Evolutionary conservation across 1,140 invertebrate genomes (phyloP), one percentile per base, ranked within the genome.

Genomic region (Bombus sylvicola): DNA sequence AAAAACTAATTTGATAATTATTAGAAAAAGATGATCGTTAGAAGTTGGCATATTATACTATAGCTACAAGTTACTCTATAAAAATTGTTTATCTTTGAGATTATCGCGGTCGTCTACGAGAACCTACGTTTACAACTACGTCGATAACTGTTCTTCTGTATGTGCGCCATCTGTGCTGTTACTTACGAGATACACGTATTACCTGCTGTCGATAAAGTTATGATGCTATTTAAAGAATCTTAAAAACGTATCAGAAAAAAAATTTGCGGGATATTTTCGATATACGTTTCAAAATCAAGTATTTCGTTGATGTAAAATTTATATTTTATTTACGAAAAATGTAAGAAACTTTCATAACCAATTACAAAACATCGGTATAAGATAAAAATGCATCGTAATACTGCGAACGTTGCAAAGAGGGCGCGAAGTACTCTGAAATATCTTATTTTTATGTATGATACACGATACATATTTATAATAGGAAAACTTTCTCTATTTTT

Each of bases 271-370:
- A 53, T 22, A 22, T 22, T 22, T 53, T 22, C 47, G 18, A 53
- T 22, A 53, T 18, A 53, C 47, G 47, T 22, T 8, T 8, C 47
- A 53, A 53, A 53, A 6, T 53, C 47, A 22, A 53, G 18, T 2
- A 22, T 53, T 22, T 22, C 5, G 47, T 53, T 57, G 22, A 81
- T 81, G 53, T 68, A 53, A 80, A 80, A 80, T 69, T 69, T 53
- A 41, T 81, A 57, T 39, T 71, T 81, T 71, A 71, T 81, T 71
- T 69, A 57, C 28, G 66, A 81, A 80, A 66, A 79, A 25, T 79
- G 43, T 53, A 31, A 53, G 43, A 80, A 47, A 66, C 22, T 81
- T 80, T 81, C n/a, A 81, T 81, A 81, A 81, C 43, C 66, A 69
- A 81, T 71, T 71, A 81, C 66, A 81, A 81, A 71, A 6, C 18